These are phyloP conservation scores for Phalera bucephala DNA, from an alignment of 2,888 invertebrate genomes.

Conservation along the genomic window DNA sequence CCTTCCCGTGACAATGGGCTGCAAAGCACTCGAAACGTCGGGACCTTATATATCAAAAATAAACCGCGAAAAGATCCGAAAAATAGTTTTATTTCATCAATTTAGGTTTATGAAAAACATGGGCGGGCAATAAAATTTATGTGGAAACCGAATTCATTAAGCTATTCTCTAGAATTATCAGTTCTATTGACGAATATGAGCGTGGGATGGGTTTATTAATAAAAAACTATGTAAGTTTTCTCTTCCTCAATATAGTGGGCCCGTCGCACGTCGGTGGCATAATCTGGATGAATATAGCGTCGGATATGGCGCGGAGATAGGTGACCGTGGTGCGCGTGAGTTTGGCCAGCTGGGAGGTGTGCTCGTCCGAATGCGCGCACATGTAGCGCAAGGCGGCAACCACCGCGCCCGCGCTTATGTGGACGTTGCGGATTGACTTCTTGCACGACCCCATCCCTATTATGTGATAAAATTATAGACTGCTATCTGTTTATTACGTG, in stretches of 20 bases:
- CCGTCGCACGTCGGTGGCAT: slow-evolving; percentile 6
- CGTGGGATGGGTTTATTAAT: too few species aligned
- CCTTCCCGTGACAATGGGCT: too few species aligned
- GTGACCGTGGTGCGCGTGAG: slow-evolving; percentile 25
- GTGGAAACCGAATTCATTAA: too few species aligned
- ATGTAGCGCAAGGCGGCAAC: slow-evolving; percentile 28
- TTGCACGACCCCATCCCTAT: slow-evolving; percentile 1
- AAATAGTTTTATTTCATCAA: too few species aligned
- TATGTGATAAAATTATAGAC: neutral
- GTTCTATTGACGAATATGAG: too few species aligned
- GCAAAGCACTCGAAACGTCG: too few species aligned
- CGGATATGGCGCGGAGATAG: slow-evolving; percentile 40
- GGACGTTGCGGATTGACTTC: slow-evolving; percentile 32
- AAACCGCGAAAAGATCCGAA: too few species aligned
- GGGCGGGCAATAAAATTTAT: too few species aligned
- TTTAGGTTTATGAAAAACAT: too few species aligned
- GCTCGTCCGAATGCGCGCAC: slow-evolving; percentile 10
- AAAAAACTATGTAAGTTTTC: slow-evolving; percentile 5
- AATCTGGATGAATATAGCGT: slow-evolving; percentile 32
- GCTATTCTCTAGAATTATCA: too few species aligned
- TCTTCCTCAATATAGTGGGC: slow-evolving; percentile 5
- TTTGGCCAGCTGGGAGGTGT: slow-evolving; percentile 25
- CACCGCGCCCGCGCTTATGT: slow-evolving; percentile 51
- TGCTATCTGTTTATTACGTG: too few species aligned
- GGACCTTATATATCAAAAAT: too few species aligned